Percentiles rank a stretch among this genome's conserved stretches.
phyloP scores from a whole-genome alignment of 1,140 invertebrate species.

The Drosophila guanche region DNA sequence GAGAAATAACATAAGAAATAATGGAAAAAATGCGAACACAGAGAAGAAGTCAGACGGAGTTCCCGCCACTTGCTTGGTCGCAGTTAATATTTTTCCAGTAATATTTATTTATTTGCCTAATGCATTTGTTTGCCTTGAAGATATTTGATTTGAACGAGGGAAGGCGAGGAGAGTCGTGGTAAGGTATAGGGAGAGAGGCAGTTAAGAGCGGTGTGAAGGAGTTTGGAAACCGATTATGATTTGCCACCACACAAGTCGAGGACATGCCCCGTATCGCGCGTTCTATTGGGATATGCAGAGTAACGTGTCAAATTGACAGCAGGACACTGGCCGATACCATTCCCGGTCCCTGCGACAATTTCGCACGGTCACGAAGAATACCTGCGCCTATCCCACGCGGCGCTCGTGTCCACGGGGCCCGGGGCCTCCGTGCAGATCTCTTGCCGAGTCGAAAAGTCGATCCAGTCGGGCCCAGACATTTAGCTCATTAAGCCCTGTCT shows the following conservation, averaged over 20 bases:
- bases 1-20: slow-evolving; percentile 71
- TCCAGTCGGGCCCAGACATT: slow-evolving; percentile 38
- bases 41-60: background rate
- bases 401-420: slow-evolving; percentile 14
- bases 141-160: slow-evolving; percentile 7
- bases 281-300: slow-evolving; percentile 44
- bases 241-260: slow-evolving; percentile 77
- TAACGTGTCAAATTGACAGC: slow-evolving; percentile 76
- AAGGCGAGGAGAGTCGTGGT: background rate
- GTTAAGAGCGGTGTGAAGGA: slow-evolving; percentile 58
- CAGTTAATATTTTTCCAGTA: slow-evolving; percentile 46
- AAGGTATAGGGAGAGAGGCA: too few relatives aligned
- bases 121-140: slow-evolving; percentile 43
- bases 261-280: slow-evolving; percentile 16
- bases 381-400: slow-evolving; percentile 63
- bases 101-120: slow-evolving; percentile 58
- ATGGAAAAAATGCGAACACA: slow-evolving; percentile 48
- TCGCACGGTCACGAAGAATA: slow-evolving; percentile 61
- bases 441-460: slow-evolving; percentile 11
- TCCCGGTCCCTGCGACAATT: slow-evolving; percentile 44
- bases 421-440: slow-evolving; percentile 14
- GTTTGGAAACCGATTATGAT: slow-evolving; percentile 72
- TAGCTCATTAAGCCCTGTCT: slow-evolving; percentile 56
- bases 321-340: slow-evolving; percentile 22
- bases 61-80: slow-evolving; percentile 24